Conservation (phyloP, 1,140 invertebrate genomes). For the Subanguina moxae region DNA sequence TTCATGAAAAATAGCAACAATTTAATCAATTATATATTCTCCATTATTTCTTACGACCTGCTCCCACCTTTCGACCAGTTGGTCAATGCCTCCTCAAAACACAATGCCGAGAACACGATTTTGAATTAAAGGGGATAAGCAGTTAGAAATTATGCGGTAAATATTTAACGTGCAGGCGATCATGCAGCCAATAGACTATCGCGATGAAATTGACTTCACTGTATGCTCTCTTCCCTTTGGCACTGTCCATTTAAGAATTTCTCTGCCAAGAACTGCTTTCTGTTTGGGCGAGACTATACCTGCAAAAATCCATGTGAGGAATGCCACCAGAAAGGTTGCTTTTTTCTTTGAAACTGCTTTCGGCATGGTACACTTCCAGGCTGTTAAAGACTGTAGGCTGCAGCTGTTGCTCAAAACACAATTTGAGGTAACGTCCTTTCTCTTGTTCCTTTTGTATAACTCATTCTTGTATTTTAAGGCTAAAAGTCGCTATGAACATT, state of each 20-base stretch:
- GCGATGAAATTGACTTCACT: conserved; percentile 57
- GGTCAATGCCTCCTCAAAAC: too few relatives aligned
- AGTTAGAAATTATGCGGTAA: too few relatives aligned
- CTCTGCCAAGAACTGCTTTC: conserved; percentile 45
- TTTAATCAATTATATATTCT: too few relatives aligned
- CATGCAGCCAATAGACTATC: conserved; percentile 49
- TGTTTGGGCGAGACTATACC: conserved; percentile 47
- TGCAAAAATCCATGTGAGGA: conserved; percentile 30
- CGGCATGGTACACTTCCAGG: too few relatives aligned
- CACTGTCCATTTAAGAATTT: conserved; percentile 43
- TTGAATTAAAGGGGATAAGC: too few relatives aligned
- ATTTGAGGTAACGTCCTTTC: conserved; percentile 35
- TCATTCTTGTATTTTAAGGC: conserved; percentile 39
- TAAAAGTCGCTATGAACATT: conserved; percentile 54
- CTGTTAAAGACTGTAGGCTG: conserved; percentile 47
- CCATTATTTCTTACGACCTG: too few relatives aligned
- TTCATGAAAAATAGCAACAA: too few relatives aligned
- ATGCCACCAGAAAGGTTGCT: conserved; percentile 52
- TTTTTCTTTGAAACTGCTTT: too few relatives aligned
- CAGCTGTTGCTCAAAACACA: conserved; percentile 51
- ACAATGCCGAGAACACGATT: too few relatives aligned
- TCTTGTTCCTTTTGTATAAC: too few relatives aligned
- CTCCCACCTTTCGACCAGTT: too few relatives aligned
- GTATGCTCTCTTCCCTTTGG: conserved; percentile 56
- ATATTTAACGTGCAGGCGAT: conserved; percentile 21